Evolutionary conservation across 2,113 vertebrate genomes (phyloP), one percentile per base, ranked within the genome.

Genomic region (Nothoprocta perdicaria): DNA sequence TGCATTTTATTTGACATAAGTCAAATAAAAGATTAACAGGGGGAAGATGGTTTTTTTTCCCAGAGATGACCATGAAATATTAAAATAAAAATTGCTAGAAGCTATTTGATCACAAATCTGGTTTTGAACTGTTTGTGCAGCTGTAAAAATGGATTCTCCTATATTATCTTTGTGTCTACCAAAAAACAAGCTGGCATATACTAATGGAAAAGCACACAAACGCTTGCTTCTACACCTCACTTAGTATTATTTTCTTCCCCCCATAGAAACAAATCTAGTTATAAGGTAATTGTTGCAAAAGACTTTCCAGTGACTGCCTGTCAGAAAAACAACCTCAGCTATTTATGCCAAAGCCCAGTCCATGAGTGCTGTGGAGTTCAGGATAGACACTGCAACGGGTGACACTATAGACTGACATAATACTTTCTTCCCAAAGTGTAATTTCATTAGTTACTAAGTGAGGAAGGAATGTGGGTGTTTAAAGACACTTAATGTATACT

Each of bases 41-140:
- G 61, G 69, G 89, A 73, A 55, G 22, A 89, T 79, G 48, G 21
- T 21, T 45, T 18, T 3, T 5, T 7, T 74, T 27, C 38, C 18
- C 22, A 1, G 75, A 73, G 27, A 62, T 68, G 52, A 84, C 35
- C 12, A 52, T 12, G 27, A 93, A 91, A 80, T 84, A 63, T 52
- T 77, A 76, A 76, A 73, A 91, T 12, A 55, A 93, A 94, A 43
- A 93, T 43, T 50, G 48, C 71, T 77, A 88, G 75, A 94, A 90
- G 66, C 43, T 35, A 79, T 71, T 71, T 80, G 16, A 31, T 57
- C 31, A 89, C 50, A 93, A 45, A 48, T 63, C 40, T 55, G n/a
- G 88, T 86, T 66, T 86, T 45, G 67, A 92, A 75, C 41, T 67
- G 24, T 71, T 82, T 80, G 12, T 48, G 61, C 50, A 86, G 73